Evolutionary conservation across 2,888 invertebrate species (phyloP).

Genomic region (Amblyjoppa proteus): DNA sequence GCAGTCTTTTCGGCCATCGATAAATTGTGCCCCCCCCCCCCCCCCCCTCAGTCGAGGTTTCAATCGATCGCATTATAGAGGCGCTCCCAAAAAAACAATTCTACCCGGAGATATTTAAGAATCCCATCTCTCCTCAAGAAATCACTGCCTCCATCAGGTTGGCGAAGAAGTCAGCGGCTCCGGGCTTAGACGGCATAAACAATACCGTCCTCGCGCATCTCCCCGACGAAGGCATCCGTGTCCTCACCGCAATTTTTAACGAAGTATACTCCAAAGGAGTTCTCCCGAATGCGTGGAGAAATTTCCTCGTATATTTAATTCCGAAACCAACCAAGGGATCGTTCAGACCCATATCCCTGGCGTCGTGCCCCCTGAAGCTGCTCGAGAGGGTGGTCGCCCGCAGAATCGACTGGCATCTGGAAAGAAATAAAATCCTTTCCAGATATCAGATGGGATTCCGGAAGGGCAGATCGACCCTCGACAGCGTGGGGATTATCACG

Average conservation of each 20-base stretch:
- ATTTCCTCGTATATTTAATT: too few species aligned
- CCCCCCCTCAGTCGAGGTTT: not conserved
- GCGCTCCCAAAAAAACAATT: not conserved
- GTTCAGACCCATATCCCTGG: too few species aligned
- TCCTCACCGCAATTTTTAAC: not conserved
- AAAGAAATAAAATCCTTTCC: not conserved
- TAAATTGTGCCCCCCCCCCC: not conserved
- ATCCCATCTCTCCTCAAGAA: not conserved
- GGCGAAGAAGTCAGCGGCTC: not conserved
- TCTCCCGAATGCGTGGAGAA: too few species aligned
- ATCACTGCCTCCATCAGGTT: fast-evolving
- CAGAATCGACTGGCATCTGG: too few species aligned
- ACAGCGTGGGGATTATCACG: not conserved
- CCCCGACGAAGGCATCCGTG: not conserved
- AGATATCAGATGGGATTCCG: not conserved
- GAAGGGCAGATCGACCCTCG: not conserved
- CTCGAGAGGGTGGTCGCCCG: too few species aligned
- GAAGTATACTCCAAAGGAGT: not conserved
- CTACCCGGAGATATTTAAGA: not conserved
- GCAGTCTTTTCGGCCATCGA: not conserved
- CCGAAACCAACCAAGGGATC: too few species aligned
- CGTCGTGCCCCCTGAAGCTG: too few species aligned
- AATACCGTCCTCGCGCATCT: not conserved
- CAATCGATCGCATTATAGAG: not conserved
- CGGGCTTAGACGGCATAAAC: not conserved